Evolutionary conservation across 2,797 vertebrate species (phyloP).

Genomic region (Syncerus caffer): DNA sequence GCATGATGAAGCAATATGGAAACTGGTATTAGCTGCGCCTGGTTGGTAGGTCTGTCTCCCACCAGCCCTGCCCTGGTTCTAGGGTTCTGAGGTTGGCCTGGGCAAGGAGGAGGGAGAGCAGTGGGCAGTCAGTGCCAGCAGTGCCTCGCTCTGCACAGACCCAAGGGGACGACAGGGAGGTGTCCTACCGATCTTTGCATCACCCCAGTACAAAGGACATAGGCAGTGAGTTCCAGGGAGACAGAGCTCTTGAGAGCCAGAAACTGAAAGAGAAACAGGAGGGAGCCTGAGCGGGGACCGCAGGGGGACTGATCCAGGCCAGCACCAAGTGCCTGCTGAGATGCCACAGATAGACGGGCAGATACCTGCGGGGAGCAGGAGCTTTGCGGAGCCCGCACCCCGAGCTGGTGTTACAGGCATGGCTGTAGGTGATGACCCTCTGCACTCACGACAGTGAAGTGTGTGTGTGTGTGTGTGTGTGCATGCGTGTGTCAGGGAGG

Average conservation of each 20-base stretch:
- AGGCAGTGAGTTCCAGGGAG: slow-evolving; percentile 32
- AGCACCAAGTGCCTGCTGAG: neutral
- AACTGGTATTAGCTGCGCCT: slow-evolving; percentile 56
- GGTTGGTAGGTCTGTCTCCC: slow-evolving; percentile 15
- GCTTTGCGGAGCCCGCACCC: neutral
- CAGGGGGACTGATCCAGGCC: slow-evolving; percentile 8
- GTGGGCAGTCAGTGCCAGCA: neutral
- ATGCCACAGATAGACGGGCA: neutral
- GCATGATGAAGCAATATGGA: slow-evolving; percentile 70
- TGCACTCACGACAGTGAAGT: neutral
- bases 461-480: neutral
- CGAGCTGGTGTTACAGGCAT: neutral
- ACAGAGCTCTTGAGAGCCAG: neutral
- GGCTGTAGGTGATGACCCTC: neutral
- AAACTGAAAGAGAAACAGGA: neutral
- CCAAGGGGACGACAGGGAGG: neutral
- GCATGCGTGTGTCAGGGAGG: neutral
- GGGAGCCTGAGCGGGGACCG: neutral
- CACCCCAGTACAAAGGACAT: slow-evolving; percentile 51
- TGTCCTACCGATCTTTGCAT: neutral
- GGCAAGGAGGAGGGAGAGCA: neutral
- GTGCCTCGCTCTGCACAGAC: neutral
- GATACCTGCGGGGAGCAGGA: neutral
- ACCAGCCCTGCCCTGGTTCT: slow-evolving; percentile 25
- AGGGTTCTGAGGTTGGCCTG: slow-evolving; percentile 5